These are phyloP conservation scores for Caenorhabditis latens DNA, from an alignment of 1,140 invertebrate species.

Conservation along the genomic window DNA sequence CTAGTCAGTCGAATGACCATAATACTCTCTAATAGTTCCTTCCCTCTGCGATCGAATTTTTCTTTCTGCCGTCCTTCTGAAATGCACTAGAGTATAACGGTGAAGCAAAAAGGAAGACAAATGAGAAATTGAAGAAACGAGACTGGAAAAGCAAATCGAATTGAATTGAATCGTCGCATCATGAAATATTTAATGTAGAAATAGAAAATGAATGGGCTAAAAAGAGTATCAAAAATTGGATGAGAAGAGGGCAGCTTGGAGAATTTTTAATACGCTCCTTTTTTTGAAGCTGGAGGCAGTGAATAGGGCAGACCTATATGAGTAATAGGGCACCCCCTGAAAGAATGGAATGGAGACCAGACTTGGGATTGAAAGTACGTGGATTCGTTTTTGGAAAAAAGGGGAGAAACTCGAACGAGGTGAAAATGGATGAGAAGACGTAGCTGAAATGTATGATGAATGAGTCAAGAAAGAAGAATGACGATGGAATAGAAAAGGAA, in stretches of 20 bases:
- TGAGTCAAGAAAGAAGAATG: conserved; percentile 47
- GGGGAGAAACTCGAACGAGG: neutral
- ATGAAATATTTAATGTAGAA: conserved; percentile 50
- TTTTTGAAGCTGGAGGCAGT: neutral
- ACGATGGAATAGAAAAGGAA: conserved; percentile 14
- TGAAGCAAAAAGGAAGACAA: neutral
- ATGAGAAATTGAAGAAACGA: neutral
- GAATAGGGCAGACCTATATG: conserved; percentile 12
- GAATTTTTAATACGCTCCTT: conserved; percentile 25
- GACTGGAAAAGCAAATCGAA: conserved; percentile 15
- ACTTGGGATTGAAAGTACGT: conserved; percentile 10
- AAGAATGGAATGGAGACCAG: neutral
- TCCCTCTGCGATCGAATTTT: conserved; percentile 40
- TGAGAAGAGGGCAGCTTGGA: neutral
- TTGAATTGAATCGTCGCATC: conserved; percentile 7
- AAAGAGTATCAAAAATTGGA: neutral
- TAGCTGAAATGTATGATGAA: conserved; percentile 14
- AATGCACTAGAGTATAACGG: neutral
- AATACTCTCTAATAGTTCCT: conserved; percentile 21
- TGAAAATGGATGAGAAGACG: neutral
- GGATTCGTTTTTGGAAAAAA: neutral
- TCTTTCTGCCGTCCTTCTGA: conserved; percentile 52
- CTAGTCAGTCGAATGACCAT: conserved; percentile 51
- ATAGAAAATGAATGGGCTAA: conserved; percentile 28
- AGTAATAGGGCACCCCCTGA: conserved; percentile 12